phyloP scores from a whole-genome alignment of 1,140 invertebrate genomes.

The Hormaphis cornu region DNA sequence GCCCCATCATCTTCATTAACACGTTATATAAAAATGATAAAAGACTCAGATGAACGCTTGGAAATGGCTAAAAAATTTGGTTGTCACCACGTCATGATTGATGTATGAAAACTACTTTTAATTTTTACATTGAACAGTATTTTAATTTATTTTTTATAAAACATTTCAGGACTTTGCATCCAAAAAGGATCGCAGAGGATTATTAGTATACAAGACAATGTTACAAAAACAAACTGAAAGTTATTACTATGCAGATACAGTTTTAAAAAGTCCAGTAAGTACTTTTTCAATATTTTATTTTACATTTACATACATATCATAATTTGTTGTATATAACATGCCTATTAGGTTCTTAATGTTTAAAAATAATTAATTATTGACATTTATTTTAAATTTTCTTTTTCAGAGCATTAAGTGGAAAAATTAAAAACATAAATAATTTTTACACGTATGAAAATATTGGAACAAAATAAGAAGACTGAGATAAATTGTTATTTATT shows the following conservation, averaged over 20 bases:
- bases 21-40: constrained; percentile 19
- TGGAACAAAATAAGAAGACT: constrained; percentile 23
- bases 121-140: not conserved
- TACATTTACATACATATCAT: not conserved
- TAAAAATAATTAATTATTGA: not conserved
- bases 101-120: constrained; percentile 5
- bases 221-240: constrained; percentile 28
- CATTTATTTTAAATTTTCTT: not conserved
- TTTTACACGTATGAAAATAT: not conserved
- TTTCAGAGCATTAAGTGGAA: constrained; percentile 27
- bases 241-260: constrained; percentile 19
- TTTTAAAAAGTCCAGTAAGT: constrained; percentile 28
- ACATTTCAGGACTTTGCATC: not conserved
- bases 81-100: constrained; percentile 25
- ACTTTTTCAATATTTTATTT: not conserved
- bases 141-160: not conserved
- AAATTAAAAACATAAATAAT: not conserved
- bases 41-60: constrained; percentile 26
- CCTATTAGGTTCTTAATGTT: too few species aligned
- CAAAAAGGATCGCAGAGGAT: constrained; percentile 16
- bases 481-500: not conserved
- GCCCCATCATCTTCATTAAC: constrained; percentile 24
- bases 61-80: constrained; percentile 15
- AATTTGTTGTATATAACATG: too few species aligned
- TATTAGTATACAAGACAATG: constrained; percentile 9